Evolutionary conservation across 2,113 vertebrate genomes (phyloP).

Genomic region (Cricetomys ansorgei): DNA sequence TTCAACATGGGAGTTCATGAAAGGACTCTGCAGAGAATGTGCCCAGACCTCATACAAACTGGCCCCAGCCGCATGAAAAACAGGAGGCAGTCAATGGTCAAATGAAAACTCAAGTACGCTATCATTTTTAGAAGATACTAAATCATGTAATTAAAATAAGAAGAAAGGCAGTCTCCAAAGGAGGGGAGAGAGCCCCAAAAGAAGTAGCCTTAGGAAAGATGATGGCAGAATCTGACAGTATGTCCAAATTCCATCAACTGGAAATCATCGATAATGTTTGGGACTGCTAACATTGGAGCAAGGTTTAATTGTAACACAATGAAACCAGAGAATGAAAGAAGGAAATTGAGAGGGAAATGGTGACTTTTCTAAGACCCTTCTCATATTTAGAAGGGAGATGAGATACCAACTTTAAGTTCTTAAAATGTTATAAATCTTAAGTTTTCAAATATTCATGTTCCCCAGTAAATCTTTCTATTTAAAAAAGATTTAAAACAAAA

Average conservation of each 20-base stretch:
- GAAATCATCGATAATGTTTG: neutral
- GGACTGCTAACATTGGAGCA: neutral
- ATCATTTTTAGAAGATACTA: conserved; percentile 20
- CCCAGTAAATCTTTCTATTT: neutral
- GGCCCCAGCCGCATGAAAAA: neutral
- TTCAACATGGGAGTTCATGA: neutral
- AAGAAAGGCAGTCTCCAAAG: conserved; percentile 26
- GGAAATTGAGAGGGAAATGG: neutral
- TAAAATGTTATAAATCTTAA: neutral
- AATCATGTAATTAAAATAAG: neutral
- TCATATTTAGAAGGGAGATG: neutral
- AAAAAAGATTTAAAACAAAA: neutral
- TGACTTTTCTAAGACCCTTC: neutral
- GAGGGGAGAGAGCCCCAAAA: neutral
- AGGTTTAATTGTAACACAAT: neutral
- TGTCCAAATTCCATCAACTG: neutral
- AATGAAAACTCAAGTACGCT: neutral
- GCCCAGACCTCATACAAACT: neutral
- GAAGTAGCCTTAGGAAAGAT: neutral
- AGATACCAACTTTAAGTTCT: neutral
- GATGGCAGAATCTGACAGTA: neutral
- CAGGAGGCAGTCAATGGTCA: neutral
- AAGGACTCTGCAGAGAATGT: neutral
- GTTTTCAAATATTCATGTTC: neutral
- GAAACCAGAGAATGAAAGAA: neutral